Base-by-base conservation (phyloP, 2,797 vertebrate genomes). In the Malurus leucopterus region DNA sequence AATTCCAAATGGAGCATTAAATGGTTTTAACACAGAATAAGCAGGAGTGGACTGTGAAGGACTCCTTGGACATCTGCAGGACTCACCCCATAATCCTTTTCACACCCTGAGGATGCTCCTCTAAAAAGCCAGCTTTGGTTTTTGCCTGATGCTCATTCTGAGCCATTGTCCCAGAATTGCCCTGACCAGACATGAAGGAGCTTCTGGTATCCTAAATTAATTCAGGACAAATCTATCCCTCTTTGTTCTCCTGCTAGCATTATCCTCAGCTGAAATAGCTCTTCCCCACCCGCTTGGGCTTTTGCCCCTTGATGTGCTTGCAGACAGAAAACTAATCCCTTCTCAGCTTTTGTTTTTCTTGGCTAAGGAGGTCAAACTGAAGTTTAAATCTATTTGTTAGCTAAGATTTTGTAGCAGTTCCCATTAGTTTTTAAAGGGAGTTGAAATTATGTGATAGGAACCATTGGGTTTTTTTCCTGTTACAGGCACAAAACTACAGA, bases 301-400 rank as follows among this genome's bases (percentile, higher is more conserved):
- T 85, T 77, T 69, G 18, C 40, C 76, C 44, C 63, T 72, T 84
- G 55, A 82, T 85, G 54, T 53, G n/a, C 44, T 91, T 44, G 55
- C 24, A 69, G 43, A 30, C 78, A 87, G 69, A 58, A 86, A 85
- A 77, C n/a, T 83, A 91, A 88, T 88, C 62, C 47, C 27, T 58
- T 80, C 41, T 75, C 9, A 5, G 50, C 38, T 83, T 94, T 86
- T 85, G 78, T 83, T 94, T 93, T 83, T 36, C 75, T 84, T 80
- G 34, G 75, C 58, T 84, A 65, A 71, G 69, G 58, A 88, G 80
- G 78, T 84, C 90, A 90, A 91, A 47, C 11, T 61, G 23, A 93
- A 79, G 57, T 89, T 93, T 76, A 91, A 84, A 84, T 54, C 69
- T 71, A 40, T 72, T 87, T 75, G 53, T 68, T 73, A 81, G 49